A percentile compares a stretch with the other conserved stretches of the same genome.
These are phyloP conservation scores for Pemphigus obesinymphae DNA, from an alignment of 1,140 invertebrate genomes.

Conservation along the genomic window DNA sequence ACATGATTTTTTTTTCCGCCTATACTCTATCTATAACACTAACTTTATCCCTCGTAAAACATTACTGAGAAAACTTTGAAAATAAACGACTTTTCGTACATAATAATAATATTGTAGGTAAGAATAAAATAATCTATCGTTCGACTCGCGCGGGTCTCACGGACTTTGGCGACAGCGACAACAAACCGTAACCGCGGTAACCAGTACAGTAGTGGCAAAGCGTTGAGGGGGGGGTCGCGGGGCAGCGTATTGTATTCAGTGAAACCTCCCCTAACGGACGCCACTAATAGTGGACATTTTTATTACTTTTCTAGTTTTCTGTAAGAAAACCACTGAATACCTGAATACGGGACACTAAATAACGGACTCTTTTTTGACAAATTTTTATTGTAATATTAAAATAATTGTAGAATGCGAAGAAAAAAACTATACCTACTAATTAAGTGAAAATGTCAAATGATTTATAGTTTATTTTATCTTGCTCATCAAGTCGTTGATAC, in stretches of 20 bases:
- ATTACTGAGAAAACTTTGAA: not conserved
- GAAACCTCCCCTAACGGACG: too few relatives aligned
- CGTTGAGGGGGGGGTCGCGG: not conserved
- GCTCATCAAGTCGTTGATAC: too few relatives aligned
- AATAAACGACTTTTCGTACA: not conserved
- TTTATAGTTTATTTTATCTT: too few relatives aligned
- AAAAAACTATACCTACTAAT: too few relatives aligned
- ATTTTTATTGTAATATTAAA: too few relatives aligned
- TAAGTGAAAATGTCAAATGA: too few relatives aligned
- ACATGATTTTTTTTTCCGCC: not conserved
- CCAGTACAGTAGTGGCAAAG: not conserved
- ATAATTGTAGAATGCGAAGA: too few relatives aligned
- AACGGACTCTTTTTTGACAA: too few relatives aligned
- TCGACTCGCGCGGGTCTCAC: not conserved
- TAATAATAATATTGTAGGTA: not conserved
- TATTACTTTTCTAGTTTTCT: too few relatives aligned
- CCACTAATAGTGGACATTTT: too few relatives aligned
- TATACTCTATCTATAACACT: not conserved
- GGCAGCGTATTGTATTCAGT: not conserved
- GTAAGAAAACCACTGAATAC: too few relatives aligned
- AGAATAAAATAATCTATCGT: not conserved
- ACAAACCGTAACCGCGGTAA: constrained; percentile 31
- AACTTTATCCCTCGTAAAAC: not conserved
- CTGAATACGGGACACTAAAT: too few relatives aligned
- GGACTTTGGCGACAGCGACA: not conserved